These are phyloP conservation scores for Chiridota heheva DNA, from an alignment of 35 echinoderm and acorn worm genomes.

Conservation along the genomic window DNA sequence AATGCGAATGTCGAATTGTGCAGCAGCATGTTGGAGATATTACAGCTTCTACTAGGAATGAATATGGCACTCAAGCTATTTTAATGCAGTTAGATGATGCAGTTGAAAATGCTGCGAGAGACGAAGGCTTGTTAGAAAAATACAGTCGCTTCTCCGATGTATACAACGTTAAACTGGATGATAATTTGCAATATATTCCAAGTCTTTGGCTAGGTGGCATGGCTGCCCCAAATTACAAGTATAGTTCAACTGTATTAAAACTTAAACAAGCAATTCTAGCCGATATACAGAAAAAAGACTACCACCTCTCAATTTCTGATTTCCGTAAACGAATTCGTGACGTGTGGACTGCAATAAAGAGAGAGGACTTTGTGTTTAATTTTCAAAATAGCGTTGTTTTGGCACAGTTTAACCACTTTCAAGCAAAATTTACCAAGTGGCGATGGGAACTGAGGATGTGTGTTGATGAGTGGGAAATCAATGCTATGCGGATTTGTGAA, in stretches of 20 bases:
- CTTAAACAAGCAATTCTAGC: constrained; percentile 24
- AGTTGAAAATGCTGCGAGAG: constrained; percentile 25
- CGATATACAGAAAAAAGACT: background rate
- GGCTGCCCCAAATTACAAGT: constrained; percentile 39
- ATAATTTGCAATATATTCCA: constrained; percentile 34
- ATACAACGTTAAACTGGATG: constrained; percentile 10
- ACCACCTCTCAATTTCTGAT: background rate
- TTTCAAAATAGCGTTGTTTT: constrained; percentile 31
- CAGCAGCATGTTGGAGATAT: constrained; percentile 32
- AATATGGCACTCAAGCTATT: constrained; percentile 9
- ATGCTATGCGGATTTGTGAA: too few species aligned
- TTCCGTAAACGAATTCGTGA: constrained; percentile 24
- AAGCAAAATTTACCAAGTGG: too few species aligned
- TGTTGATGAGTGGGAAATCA: too few species aligned
- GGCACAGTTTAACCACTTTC: constrained; percentile 16
- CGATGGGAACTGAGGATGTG: too few species aligned
- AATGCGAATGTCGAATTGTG: constrained; percentile 37
- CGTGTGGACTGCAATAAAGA: constrained; percentile 28
- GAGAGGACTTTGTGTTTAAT: constrained; percentile 45
- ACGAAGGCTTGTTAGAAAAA: constrained; percentile 24
- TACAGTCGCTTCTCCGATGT: constrained; percentile 24
- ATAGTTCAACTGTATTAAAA: constrained; percentile 30
- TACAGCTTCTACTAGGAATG: constrained; percentile 29
- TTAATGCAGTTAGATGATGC: constrained; percentile 24
- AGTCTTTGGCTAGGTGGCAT: constrained; percentile 40